A percentile compares a stretch with the other conserved stretches of the same genome.
Evolutionary conservation across 1,140 invertebrate genomes (phyloP).

Genomic region (Phymastichus coffea): DNA sequence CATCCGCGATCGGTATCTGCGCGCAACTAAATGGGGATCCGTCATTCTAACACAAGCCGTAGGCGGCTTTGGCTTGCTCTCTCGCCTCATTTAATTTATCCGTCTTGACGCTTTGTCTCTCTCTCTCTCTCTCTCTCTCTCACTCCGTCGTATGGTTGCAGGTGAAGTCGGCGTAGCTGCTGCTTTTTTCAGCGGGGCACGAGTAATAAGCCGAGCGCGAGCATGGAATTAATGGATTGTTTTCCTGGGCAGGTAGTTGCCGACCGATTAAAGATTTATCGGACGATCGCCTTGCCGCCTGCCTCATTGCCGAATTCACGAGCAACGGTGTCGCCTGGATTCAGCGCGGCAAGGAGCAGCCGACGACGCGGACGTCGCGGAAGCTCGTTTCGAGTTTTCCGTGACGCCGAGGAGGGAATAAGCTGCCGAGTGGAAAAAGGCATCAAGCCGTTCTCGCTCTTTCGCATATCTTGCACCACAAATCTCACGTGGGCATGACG

Average conservation of each 20-base stretch:
- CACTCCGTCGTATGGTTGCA: not conserved
- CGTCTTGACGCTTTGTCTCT: slow-evolving; percentile 31
- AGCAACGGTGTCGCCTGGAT: too few species aligned
- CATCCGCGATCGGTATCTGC: slow-evolving; percentile 48
- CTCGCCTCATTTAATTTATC: slow-evolving; percentile 49
- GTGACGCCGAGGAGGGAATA: too few species aligned
- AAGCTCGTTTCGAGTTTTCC: too few species aligned
- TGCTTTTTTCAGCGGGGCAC: too few species aligned
- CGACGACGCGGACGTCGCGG: too few species aligned
- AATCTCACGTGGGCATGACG: not conserved
- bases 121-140: not conserved
- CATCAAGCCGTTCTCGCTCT: too few species aligned
- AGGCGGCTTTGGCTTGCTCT: slow-evolving; percentile 34
- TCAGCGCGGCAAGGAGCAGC: too few species aligned
- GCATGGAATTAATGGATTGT: slow-evolving; percentile 26
- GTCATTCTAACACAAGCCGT: slow-evolving; percentile 50
- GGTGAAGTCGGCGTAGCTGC: too few species aligned
- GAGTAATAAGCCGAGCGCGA: slow-evolving; percentile 24
- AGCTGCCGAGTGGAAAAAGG: too few species aligned
- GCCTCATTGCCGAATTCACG: too few species aligned
- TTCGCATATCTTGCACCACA: not conserved
- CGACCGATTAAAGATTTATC: slow-evolving; percentile 20
- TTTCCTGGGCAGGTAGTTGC: slow-evolving; percentile 14
- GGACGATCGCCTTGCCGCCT: too few species aligned
- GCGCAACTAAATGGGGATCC: slow-evolving; percentile 51